Evolutionary conservation across 2,888 invertebrate genomes (phyloP), one percentile per base, ranked within the genome.

Genomic region (Trimorus sp.): DNA sequence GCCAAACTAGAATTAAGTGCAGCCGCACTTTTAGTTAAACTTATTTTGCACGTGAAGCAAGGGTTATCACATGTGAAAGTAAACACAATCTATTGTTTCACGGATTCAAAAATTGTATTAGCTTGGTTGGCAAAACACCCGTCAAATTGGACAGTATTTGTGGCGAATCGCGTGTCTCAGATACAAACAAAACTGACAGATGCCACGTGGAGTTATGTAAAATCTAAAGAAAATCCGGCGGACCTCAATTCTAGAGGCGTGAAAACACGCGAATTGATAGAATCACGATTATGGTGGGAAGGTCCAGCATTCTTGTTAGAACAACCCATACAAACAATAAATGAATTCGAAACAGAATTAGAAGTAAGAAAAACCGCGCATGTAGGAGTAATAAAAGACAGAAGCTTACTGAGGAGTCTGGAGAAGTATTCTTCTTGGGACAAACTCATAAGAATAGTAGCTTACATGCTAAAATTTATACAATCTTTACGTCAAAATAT

Each of bases 91-190:
- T 12, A 12, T 37, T 63, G 63, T 51, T 63, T 12, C 4, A 14
- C 51, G 1, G 63, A 63, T 14, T 63, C 63, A 45, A 51, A n/a
- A 38, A 51, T 63, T 2, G 14, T 37, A 14, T 63, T 63, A n/a
- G 36, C 38, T 1, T 63, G n/a, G n/a, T n/a, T n/a, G n/a, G n/a
- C n/a, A n/a, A n/a, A n/a, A n/a, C n/a, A n/a, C n/a, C n/a, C n/a
- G 63, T 51, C 37, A 11, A 3, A n/a, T 0, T 63, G 63, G 49
- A 12, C 14, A 48, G n/a, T n/a, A 37, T 49, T 51, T 38, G 63
- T 63, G 7, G 49, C 45, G 5, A 63, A 63, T 37, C 9, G 63
- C 14, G 38, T 51, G 14, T 49, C 51, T 0, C 9, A 49, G 11
- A 63, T 51, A 15, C 63, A 51, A n/a, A 11, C 37, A 5, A 49